phyloP scores from a whole-genome alignment of 2,888 invertebrate species.

The Pocota personata region DNA sequence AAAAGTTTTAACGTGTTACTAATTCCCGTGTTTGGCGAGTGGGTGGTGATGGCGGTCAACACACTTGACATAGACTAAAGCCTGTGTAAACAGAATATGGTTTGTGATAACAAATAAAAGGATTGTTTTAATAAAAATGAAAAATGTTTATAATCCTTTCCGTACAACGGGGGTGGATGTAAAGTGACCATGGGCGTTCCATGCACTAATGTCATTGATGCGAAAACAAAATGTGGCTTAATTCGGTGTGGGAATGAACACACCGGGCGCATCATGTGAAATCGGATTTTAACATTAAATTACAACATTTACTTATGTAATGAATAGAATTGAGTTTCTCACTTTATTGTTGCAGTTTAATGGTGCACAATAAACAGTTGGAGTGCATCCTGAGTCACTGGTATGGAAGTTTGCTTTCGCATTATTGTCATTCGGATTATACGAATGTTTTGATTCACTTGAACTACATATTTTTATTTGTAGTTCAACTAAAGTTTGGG shows the following conservation, averaged over 20 bases:
- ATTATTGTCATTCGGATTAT: constrained; percentile 32
- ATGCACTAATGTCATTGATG: constrained; percentile 21
- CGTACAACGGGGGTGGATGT: constrained; percentile 15
- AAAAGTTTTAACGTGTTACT: constrained; percentile 46
- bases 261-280: constrained; percentile 38
- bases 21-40: constrained; percentile 39
- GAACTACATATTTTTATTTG: no score
- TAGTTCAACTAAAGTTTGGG: no score
- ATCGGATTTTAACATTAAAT: constrained; percentile 67
- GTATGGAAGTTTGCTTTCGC: constrained; percentile 19
- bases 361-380: constrained; percentile 29
- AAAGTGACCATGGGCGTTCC: not conserved
- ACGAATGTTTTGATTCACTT: constrained; percentile 50
- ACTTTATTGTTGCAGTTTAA: constrained; percentile 38
- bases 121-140: constrained; percentile 22
- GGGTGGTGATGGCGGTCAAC: constrained; percentile 34
- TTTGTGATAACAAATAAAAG: constrained; percentile 22
- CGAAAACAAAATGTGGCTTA: constrained; percentile 46
- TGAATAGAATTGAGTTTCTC: constrained; percentile 57
- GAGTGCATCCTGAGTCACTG: constrained; percentile 11
- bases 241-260: constrained; percentile 56
- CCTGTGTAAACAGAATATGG: constrained; percentile 38
- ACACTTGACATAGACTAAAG: constrained; percentile 14
- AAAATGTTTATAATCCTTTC: constrained; percentile 39
- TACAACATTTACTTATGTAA: constrained; percentile 54